These are phyloP conservation scores for Deroplatys truncata DNA, from an alignment of 2,888 invertebrate genomes.

Conservation along the genomic window DNA sequence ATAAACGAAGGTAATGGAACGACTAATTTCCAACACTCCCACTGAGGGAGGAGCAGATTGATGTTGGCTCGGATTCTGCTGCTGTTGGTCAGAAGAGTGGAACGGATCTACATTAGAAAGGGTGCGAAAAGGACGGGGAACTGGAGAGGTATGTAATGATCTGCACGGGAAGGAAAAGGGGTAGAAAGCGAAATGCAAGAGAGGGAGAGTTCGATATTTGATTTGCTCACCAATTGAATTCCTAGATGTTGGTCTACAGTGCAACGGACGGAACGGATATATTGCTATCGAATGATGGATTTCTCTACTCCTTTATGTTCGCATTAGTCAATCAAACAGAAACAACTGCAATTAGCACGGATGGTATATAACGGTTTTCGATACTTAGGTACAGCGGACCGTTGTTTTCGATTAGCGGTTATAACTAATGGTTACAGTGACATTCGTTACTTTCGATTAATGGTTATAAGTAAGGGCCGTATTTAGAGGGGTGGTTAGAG, in stretches of 20 bases:
- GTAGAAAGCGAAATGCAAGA: not conserved
- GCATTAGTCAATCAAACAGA: not conserved
- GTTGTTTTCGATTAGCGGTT: too few relatives aligned
- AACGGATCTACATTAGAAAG: not conserved
- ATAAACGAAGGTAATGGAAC: not conserved
- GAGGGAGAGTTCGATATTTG: not conserved
- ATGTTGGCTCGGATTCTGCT: not conserved
- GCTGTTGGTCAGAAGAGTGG: not conserved
- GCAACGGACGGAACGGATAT: not conserved
- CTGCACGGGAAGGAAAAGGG: not conserved
- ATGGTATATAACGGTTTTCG: too few relatives aligned
- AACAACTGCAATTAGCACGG: not conserved
- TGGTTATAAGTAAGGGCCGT: too few relatives aligned
- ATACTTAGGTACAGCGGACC: too few relatives aligned
- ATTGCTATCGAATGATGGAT: not conserved
- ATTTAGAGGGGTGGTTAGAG: too few relatives aligned
- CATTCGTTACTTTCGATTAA: too few relatives aligned
- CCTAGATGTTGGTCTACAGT: not conserved
- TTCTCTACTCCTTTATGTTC: not conserved
- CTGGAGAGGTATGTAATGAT: not conserved
- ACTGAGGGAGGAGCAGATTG: not conserved
- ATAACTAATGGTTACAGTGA: too few relatives aligned
- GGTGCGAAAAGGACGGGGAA: not conserved
- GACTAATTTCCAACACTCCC: not conserved
- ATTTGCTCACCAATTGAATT: not conserved